Percentiles rank a stretch among this genome's conserved stretches.
phyloP scores from a whole-genome alignment of 2,888 invertebrate species.

The Agrotis ipsilon region DNA sequence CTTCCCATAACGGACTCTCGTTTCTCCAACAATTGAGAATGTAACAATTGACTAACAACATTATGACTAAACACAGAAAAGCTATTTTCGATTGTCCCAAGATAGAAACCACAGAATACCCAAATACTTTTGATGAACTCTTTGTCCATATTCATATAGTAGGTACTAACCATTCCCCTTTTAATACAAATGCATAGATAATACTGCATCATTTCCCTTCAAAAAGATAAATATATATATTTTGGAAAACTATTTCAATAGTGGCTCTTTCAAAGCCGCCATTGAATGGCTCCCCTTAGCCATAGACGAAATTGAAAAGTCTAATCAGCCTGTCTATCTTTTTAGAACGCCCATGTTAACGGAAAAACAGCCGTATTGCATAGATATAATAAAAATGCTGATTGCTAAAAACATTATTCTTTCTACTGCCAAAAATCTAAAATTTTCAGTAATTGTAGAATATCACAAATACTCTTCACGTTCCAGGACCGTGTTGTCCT shows the following conservation, averaged over 20 bases:
- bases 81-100: no score
- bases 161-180: neutral
- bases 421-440: no score
- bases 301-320: constrained; percentile 4
- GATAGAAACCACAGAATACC: neutral
- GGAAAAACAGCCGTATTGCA: no score
- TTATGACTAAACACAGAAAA: no score
- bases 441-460: no score
- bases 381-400: neutral
- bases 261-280: neutral
- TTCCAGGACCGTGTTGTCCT: no score
- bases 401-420: neutral
- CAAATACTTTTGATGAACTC: neutral
- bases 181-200: neutral
- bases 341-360: neutral
- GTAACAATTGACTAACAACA: no score
- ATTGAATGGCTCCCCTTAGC: neutral
- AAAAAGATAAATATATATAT: neutral
- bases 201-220: neutral
- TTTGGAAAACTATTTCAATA: neutral
- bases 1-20: no score
- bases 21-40: no score
- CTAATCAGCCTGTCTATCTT: neutral
- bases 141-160: neutral
- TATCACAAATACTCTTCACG: neutral